Evolutionary conservation across 2,888 invertebrate species (phyloP), one percentile per base, ranked within the genome.

Genomic region (Diaperis boleti): DNA sequence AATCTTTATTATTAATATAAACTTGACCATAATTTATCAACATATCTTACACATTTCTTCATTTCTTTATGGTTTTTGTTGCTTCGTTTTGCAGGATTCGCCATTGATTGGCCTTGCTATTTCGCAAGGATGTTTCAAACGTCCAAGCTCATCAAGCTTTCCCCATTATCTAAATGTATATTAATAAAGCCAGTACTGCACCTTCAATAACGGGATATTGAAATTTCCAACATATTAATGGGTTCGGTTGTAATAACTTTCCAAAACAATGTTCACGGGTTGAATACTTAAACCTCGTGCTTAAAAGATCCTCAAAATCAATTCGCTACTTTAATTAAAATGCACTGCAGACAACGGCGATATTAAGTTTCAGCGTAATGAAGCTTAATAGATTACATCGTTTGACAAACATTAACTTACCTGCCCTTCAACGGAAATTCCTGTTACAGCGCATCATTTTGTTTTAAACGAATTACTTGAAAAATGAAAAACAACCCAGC

Each of bases 271-370:
- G 33, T 39, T 54, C 45, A 37, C 17, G 41, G 10, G 11, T 13
- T 57, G 57, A 57, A 57, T 57, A 45, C 44, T 47, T 10, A 44
- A 54, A 31, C 54, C 20, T 10, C 26, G 11, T 17, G 45, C 15
- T 45, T 35, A 45, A 57, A 55, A 55, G 55, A 55, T 55, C 11
- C 31, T 42, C 31, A 42, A 55, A 57, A 57, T 57, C 57, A 57
- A 57, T 57, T 57, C 47, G 37, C 22, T 45, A 20, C n/a, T 42
- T 44, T 50, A 44, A 47, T 57, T 37, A 57, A 42, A 45, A 57
- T 57, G 57, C 57, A 45, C 18, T 35, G 45, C 57, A 57, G 22
- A 17, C 35, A 47, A 1, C 13, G 31, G 5, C 31, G 44, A 55
- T 44, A 55, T 55, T 55, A 55, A 20, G 44, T 55, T 44, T 14